Evolutionary conservation across 2,113 vertebrate genomes (phyloP).

Genomic region (Vulpes lagopus): DNA sequence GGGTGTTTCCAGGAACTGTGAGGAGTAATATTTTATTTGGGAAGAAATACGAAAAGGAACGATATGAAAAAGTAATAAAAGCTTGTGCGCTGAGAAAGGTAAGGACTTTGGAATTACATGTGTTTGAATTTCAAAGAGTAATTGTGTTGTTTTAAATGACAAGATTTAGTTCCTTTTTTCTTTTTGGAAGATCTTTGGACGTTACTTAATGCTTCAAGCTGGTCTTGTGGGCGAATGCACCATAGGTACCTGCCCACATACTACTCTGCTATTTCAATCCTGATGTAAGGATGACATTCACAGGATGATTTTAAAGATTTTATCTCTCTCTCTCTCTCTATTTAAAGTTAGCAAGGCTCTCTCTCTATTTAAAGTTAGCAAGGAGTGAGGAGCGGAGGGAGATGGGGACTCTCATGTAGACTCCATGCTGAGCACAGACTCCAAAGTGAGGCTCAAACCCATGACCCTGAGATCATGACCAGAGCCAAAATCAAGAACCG

Average conservation of each 20-base stretch:
- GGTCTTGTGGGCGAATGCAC: neutral
- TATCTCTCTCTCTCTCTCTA: too few species aligned
- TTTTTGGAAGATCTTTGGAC: neutral
- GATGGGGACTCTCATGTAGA: too few species aligned
- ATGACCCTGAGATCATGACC: too few species aligned
- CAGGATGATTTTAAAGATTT: neutral
- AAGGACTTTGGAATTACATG: neutral
- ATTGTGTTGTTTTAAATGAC: neutral
- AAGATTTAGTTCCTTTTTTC: neutral
- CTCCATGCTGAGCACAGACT: too few species aligned
- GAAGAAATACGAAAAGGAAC: constrained; percentile 92
- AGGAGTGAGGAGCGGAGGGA: too few species aligned
- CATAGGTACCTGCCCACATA: rapidly evolving
- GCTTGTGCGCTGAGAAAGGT: constrained; percentile 97
- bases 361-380: too few species aligned
- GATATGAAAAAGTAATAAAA: constrained; percentile 93
- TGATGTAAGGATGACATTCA: neutral
- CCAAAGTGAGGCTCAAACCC: too few species aligned
- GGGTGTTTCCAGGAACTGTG: constrained; percentile 97
- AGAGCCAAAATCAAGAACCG: too few species aligned
- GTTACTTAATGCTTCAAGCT: neutral
- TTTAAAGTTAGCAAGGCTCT: too few species aligned
- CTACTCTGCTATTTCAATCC: neutral
- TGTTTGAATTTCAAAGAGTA: rapidly evolving
- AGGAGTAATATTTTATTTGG: constrained; percentile 98